Conservation (phyloP, 2,113 vertebrate species). For the Oreochromis aureus region DNA sequence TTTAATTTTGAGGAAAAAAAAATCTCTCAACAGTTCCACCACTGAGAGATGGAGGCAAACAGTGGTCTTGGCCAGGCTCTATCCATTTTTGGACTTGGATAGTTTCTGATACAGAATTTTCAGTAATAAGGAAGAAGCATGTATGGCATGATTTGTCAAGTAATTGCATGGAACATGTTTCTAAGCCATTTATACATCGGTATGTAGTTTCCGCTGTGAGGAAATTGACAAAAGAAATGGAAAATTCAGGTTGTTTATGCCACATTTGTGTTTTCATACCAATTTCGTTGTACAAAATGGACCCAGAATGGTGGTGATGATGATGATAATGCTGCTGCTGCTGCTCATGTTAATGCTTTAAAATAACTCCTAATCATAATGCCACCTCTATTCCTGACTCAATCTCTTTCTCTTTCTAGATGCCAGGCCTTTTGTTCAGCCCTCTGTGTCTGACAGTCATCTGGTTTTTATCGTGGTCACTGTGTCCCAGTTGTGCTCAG, state of each 20-base stretch:
- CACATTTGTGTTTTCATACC: neutral
- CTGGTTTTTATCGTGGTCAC: conserved; percentile 62
- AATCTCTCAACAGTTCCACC: neutral
- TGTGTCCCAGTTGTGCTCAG: conserved; percentile 39
- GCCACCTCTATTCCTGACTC: neutral
- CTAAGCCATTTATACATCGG: neutral
- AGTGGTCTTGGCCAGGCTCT: neutral
- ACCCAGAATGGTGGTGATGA: neutral
- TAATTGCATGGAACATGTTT: neutral
- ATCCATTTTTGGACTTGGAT: neutral
- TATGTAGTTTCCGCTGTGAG: neutral
- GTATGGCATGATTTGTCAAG: neutral
- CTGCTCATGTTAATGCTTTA: neutral
- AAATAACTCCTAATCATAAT: neutral
- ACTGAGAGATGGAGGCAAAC: neutral
- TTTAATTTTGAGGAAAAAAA: neutral
- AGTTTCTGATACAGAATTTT: neutral
- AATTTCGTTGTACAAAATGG: neutral
- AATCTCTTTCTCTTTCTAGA: conserved; percentile 12
- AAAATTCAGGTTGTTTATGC: neutral
- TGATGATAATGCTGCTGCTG: neutral
- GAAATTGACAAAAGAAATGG: neutral
- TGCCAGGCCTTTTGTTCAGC: conserved; percentile 61
- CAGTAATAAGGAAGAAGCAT: neutral
- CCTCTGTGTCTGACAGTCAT: conserved; percentile 65